Evolutionary conservation across 2,888 invertebrate species (phyloP), one percentile per base, ranked within the genome.

Genomic region (Aplocera efformata): DNA sequence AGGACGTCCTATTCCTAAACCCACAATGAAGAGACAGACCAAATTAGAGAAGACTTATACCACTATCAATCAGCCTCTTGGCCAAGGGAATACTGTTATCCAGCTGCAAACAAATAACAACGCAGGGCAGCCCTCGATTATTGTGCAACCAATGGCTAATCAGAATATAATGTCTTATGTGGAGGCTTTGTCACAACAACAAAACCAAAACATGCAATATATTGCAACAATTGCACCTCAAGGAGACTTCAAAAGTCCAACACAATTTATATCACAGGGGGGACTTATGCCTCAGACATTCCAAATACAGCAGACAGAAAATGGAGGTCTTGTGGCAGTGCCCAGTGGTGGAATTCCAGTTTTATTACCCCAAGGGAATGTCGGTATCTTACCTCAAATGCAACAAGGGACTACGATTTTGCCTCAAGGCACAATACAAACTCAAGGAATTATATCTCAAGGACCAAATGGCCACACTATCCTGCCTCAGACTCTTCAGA

Each of bases 171-270:
- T 91, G 85, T 91, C 92, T 8, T 93, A 92, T 72, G 91, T 93
- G 1, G 93, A 93, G 63, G 89, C 92, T 0, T 85, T 92, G 53
- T 92, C 93, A 32, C 93, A 93, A 59, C 91, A 92, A 53, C 90
- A 92, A 39, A 91, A 91, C 42, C 92, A 92, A 67, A 93, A 92
- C 65, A 86, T 94, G 73, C 95, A 95, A 61, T 95, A 94, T 59
- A 92, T 95, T 29, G 91, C 94, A 6, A 91, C 94, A 0, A 90
- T 93, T 44, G 89, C 91, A 0, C 91, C 92, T 4, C 92, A 91
- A 67, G 84, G 84, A 36, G 91, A 91, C 29, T 90, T 79, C 31
- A 91, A 91, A 55, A 79, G 81, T 9, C 86, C 85, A 2, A 89
- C 90, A 22, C 90, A 91, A 49, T 91, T 90, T 43, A 76, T 90